Evolutionary conservation across 2,888 invertebrate genomes (phyloP).

Genomic region (Crossocerus cetratus): DNA sequence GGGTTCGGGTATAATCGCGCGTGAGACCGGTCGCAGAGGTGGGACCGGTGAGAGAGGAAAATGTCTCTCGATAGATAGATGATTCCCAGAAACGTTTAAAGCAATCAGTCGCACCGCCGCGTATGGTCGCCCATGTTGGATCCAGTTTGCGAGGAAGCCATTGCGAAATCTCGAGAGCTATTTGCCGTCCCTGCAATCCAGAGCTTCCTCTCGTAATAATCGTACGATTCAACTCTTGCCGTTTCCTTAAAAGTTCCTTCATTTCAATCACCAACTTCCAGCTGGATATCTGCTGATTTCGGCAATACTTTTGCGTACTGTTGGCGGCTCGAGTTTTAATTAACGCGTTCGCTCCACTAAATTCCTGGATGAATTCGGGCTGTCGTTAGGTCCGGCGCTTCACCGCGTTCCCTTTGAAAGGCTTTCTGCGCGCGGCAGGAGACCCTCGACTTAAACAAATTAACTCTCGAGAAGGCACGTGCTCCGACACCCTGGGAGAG

Average conservation of each 20-base stretch:
- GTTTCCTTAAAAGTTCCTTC: too few relatives aligned
- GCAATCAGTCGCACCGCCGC: slow-evolving; percentile 48
- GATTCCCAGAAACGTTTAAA: slow-evolving; percentile 56
- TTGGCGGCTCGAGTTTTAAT: slow-evolving; percentile 22
- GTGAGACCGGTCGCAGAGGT: slow-evolving; percentile 21
- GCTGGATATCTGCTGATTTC: background rate
- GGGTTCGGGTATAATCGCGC: background rate
- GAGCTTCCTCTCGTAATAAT: too few relatives aligned
- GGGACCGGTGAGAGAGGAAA: slow-evolving; percentile 41
- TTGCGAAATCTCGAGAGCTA: slow-evolving; percentile 44
- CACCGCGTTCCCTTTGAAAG: background rate
- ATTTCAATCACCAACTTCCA: too few relatives aligned
- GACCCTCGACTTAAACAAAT: slow-evolving; percentile 45
- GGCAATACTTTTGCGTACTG: background rate
- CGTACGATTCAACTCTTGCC: too few relatives aligned
- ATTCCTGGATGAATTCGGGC: slow-evolving; percentile 2
- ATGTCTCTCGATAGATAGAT: slow-evolving; percentile 34
- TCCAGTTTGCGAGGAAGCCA: slow-evolving; percentile 37
- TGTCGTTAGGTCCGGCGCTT: slow-evolving; percentile 15
- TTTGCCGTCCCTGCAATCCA: background rate
- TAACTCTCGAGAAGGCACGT: slow-evolving; percentile 59
- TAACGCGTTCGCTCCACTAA: slow-evolving; percentile 16
- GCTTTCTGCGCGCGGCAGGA: slow-evolving; percentile 21
- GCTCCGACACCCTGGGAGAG: slow-evolving; percentile 30
- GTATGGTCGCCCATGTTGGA: slow-evolving; percentile 39